Conservation (phyloP, 2,888 invertebrate genomes). For the Cheilosia pagana region DNA sequence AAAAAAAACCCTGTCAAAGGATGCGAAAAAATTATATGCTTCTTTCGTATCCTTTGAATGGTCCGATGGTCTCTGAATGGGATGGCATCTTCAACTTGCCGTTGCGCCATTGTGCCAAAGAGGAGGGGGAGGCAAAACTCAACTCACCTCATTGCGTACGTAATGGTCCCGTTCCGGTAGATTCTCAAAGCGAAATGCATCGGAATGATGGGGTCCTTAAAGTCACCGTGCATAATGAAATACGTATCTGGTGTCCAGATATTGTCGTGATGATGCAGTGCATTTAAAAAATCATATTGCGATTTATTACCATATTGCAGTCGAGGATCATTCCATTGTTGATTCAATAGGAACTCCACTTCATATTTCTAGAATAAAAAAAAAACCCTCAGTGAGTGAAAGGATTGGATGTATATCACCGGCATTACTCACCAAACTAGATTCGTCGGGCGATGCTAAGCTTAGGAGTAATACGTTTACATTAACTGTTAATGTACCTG, state of each 20-base stretch:
- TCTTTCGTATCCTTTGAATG: slow-evolving; percentile 21
- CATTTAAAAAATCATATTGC: slow-evolving; percentile 94
- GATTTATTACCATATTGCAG: slow-evolving; percentile 94
- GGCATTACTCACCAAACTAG: slow-evolving; percentile 92
- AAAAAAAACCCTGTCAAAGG: slow-evolving; percentile 63
- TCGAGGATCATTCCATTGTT: slow-evolving; percentile 96
- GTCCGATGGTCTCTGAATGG: slow-evolving; percentile 7
- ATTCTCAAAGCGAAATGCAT: slow-evolving; percentile 96
- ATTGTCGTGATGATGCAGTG: slow-evolving; percentile 95
- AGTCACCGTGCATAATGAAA: slow-evolving; percentile 98
- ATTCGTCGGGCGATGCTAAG: slow-evolving; percentile 97
- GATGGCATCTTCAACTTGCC: background rate
- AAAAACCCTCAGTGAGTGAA: background rate
- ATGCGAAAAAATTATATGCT: slow-evolving; percentile 67
- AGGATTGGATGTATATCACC: background rate
- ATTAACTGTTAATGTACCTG: slow-evolving; percentile 96
- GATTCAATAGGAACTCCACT: slow-evolving; percentile 96
- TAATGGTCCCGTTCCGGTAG: slow-evolving; percentile 96
- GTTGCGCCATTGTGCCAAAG: no score
- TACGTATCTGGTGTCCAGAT: slow-evolving; percentile 98
- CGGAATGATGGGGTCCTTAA: slow-evolving; percentile 96
- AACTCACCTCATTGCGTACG: slow-evolving; percentile 94
- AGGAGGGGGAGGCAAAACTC: slow-evolving; percentile 26
- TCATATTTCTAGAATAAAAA: slow-evolving; percentile 92
- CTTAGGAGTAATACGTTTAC: slow-evolving; percentile 96